These are phyloP conservation scores for Nebria brevicollis DNA, from an alignment of 2,888 invertebrate genomes.

Conservation along the genomic window DNA sequence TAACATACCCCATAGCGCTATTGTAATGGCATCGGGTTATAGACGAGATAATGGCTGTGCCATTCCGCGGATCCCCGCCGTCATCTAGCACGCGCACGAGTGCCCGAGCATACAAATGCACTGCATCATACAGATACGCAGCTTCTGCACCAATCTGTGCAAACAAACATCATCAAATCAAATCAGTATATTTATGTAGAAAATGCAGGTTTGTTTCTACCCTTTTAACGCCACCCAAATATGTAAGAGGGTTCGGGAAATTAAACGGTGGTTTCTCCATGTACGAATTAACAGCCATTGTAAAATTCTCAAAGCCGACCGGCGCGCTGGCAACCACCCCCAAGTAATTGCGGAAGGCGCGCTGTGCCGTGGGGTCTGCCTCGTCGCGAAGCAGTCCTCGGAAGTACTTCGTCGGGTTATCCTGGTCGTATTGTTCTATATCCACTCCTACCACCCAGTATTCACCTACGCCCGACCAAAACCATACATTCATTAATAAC, in stretches of 20 bases:
- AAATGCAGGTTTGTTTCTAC: slow-evolving; percentile 61
- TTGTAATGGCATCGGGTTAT: slow-evolving; percentile 82
- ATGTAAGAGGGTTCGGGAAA: slow-evolving; percentile 81
- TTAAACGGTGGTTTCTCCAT: slow-evolving; percentile 89
- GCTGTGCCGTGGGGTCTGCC: slow-evolving; percentile 68
- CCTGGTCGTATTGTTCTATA: slow-evolving; percentile 85
- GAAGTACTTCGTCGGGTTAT: slow-evolving; percentile 82
- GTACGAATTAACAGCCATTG: slow-evolving; percentile 80
- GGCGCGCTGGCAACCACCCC: slow-evolving; percentile 83
- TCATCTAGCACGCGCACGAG: slow-evolving; percentile 75
- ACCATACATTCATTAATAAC: background rate
- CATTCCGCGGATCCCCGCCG: slow-evolving; percentile 79
- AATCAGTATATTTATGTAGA: background rate
- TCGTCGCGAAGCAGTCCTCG: slow-evolving; percentile 78
- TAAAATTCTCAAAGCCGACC: slow-evolving; percentile 78
- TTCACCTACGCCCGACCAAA: slow-evolving; percentile 71
- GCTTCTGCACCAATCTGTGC: slow-evolving; percentile 85
- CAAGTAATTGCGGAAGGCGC: slow-evolving; percentile 83
- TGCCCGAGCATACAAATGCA: slow-evolving; percentile 89
- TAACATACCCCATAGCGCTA: slow-evolving; percentile 84
- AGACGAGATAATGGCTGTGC: slow-evolving; percentile 80
- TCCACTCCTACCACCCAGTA: slow-evolving; percentile 94
- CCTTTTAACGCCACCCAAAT: slow-evolving; percentile 78
- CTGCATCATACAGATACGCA: slow-evolving; percentile 93
- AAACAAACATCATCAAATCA: slow-evolving; percentile 8